Evolutionary conservation across 1,140 invertebrate genomes (phyloP).

Genomic region (Penaeus indicus): DNA sequence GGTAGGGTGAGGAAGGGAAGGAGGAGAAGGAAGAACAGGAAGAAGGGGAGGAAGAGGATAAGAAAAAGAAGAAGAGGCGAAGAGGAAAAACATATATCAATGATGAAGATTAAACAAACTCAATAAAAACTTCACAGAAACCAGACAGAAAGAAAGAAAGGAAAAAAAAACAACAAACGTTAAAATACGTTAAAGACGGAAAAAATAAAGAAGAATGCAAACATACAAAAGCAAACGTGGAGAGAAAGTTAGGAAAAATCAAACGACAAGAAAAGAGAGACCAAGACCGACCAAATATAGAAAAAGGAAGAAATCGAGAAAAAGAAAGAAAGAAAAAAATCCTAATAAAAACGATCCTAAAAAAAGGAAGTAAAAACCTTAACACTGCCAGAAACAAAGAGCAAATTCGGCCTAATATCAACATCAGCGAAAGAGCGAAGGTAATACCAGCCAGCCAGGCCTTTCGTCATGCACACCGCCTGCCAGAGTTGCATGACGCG

Average conservation of each 20-base stretch:
- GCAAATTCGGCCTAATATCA: no score
- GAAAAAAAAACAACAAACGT: not conserved
- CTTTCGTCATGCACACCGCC: no score
- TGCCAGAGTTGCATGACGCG: no score
- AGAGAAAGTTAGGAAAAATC: not conserved
- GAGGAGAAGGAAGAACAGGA: not conserved
- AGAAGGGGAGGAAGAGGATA: not conserved
- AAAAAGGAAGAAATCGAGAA: not conserved
- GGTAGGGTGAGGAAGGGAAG: not conserved
- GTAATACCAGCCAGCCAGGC: no score
- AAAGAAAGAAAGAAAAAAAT: not conserved
- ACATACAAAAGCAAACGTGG: not conserved
- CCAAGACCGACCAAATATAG: not conserved
- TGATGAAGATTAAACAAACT: not conserved
- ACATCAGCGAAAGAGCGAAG: no score
- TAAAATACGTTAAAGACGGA: not conserved
- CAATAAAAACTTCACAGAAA: not conserved
- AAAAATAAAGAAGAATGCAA: not conserved
- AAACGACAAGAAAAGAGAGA: not conserved
- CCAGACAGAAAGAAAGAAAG: not conserved
- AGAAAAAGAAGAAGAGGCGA: not conserved
- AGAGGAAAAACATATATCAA: no score
- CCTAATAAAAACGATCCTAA: not conserved
- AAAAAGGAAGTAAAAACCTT: not conserved
- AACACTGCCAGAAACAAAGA: not conserved